phyloP scores from a whole-genome alignment of 2,888 invertebrate genomes.

The Brenthis daphne region DNA sequence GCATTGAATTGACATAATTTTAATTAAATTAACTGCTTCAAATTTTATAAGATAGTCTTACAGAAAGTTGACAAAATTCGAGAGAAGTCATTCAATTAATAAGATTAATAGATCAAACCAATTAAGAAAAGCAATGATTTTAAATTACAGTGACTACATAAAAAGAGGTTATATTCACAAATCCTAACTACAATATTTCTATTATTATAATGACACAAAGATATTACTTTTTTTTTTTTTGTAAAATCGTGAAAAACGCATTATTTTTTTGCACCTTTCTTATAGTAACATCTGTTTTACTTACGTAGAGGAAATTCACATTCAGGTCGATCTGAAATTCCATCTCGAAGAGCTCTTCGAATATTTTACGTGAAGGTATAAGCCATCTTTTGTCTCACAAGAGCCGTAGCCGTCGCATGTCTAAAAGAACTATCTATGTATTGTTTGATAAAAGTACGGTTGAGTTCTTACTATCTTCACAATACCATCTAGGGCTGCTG shows the following conservation, averaged over 20 bases:
- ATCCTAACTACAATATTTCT: no score
- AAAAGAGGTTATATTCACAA: no score
- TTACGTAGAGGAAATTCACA: slow-evolving; percentile 4
- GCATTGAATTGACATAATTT: no score
- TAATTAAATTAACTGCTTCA: no score
- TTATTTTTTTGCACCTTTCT: background rate
- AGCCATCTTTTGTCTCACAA: slow-evolving; percentile 30
- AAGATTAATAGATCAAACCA: no score
- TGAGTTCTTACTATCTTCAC: slow-evolving; percentile 29
- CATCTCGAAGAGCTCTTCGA: slow-evolving; percentile 18
- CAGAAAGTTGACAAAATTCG: no score
- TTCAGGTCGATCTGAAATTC: slow-evolving; percentile 23
- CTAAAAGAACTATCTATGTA: slow-evolving; percentile 43
- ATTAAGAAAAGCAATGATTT: no score
- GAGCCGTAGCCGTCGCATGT: slow-evolving; percentile 19
- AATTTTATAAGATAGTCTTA: no score
- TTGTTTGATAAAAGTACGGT: slow-evolving; percentile 47
- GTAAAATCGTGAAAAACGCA: background rate
- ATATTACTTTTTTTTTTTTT: no score
- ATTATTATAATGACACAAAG: no score
- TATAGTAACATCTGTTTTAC: slow-evolving; percentile 4
- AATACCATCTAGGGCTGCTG: slow-evolving; percentile 1
- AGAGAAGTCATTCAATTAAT: no score
- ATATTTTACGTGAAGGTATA: slow-evolving; percentile 23
- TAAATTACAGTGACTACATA: no score